Base-by-base conservation (phyloP, 2,888 invertebrate genomes). In the Diadromus collaris region DNA sequence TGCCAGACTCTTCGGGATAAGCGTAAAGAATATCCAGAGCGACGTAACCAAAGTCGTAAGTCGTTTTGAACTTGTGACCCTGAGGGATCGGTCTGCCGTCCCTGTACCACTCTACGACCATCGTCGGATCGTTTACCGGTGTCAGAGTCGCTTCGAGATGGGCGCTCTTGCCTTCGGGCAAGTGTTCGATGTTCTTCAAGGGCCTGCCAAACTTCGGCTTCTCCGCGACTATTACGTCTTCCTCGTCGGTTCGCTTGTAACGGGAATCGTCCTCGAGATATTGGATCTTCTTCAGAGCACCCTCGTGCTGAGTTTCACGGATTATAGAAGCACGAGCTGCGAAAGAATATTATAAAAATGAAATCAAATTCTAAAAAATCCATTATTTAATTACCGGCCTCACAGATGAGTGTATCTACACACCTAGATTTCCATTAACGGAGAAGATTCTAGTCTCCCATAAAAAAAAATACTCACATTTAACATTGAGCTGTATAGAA, bases 41-140 rank as follows among this genome's bases (percentile, higher is more conserved):
- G 32, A 99, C 99, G 90, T 97, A 99, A 81, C 99, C 99, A 91
- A 99, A 99, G 91, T 99, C 99, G 88, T 98, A 97, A 2, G 97
- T 97, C 4, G 98, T 97, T 91, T 97, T 97, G 92, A 98, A 99
- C 83, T 99, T 95, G 90, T 98, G 98, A 64, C 98, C 97, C 89
- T 96, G 96, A 88, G 96, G 96, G 86, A 99, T 95, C 2, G 98
- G 98, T 86, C 95, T 94, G 69, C 98, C 99, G 91, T 99, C 97
- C 91, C 97, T 96, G 92, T 95, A 98, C 99, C 99, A 99, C 92
- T 99, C 99, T 10, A 99, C 98, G 84, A 95, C 95, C 99, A 99
- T 99, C 9, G 98, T 98, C 5, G 99, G 98, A 91, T 99, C 99
- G 87, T 99, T 98, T 46, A 99, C 97, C 0, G 99, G 99, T 0